A percentile compares a stretch with the other conserved stretches of the same genome.
Evolutionary conservation across 2,113 vertebrate genomes (phyloP).

Genomic region (Penelope pileata): DNA sequence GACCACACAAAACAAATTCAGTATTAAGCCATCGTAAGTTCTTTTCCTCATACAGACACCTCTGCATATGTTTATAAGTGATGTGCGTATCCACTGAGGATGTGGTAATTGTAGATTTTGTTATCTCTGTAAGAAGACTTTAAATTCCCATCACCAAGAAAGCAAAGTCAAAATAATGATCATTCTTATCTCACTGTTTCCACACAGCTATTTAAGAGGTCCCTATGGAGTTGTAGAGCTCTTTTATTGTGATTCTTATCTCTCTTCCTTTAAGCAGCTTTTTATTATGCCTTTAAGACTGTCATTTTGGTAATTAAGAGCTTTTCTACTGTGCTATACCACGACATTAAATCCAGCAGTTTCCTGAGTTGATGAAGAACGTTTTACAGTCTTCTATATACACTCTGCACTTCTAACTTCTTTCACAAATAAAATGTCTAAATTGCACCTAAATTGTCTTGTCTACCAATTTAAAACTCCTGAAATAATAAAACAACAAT

Average conservation of each 20-base stretch:
- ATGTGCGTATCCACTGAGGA: neutral
- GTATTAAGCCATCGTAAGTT: neutral
- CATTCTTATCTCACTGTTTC: neutral
- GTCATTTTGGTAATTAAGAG: neutral
- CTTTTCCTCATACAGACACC: neutral
- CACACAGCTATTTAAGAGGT: neutral
- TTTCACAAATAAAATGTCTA: neutral
- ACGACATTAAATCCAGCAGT: neutral
- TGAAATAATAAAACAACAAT: neutral
- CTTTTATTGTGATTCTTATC: neutral
- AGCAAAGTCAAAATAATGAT: neutral
- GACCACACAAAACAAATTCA: neutral
- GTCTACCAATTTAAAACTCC: neutral
- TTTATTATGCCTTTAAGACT: neutral
- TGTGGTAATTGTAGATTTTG: neutral
- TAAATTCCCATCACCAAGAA: neutral
- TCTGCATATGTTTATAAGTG: neutral
- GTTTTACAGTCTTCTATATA: neutral
- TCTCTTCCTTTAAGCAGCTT: neutral
- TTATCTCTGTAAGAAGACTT: neutral
- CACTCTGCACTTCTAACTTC: neutral
- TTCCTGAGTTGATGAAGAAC: neutral
- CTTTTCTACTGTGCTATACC: neutral
- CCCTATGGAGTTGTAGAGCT: neutral
- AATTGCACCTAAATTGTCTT: neutral